Evolutionary conservation across 2,113 vertebrate species (phyloP).

Genomic region (Typhlomys cinereus): DNA sequence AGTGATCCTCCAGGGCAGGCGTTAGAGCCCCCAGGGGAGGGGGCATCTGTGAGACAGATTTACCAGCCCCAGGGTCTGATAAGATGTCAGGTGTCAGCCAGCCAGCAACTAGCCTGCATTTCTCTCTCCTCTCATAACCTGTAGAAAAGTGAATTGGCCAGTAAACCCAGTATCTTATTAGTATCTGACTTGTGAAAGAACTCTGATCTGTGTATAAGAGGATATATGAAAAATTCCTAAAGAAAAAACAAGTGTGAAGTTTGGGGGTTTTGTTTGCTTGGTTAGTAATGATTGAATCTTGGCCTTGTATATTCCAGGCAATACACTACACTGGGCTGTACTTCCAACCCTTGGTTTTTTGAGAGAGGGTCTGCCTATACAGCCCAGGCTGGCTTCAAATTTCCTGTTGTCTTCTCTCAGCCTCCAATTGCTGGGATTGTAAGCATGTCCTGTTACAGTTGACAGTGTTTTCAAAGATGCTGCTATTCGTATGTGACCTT

Average conservation of each 20-base stretch:
- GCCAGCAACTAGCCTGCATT: background rate
- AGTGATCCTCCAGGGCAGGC: background rate
- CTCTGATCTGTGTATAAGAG: background rate
- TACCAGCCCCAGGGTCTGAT: background rate
- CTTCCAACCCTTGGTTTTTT: no score
- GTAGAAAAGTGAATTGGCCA: background rate
- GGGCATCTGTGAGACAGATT: background rate
- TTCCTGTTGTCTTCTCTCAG: background rate
- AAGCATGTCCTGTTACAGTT: background rate
- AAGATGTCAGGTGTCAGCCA: background rate
- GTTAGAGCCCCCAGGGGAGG: background rate
- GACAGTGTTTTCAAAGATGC: background rate
- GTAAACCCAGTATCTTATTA: background rate
- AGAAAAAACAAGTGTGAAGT: background rate
- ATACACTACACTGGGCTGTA: no score
- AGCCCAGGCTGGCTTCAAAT: background rate
- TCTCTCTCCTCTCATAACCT: background rate
- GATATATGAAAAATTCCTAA: background rate
- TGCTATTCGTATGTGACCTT: background rate
- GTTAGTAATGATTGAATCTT: background rate
- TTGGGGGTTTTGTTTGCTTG: background rate
- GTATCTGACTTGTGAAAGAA: conserved; percentile 26
- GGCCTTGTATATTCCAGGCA: background rate
- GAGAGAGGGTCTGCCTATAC: background rate
- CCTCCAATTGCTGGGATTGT: background rate